Evolutionary conservation across 1,140 invertebrate genomes (phyloP).

Genomic region (Eriosoma lanigerum): DNA sequence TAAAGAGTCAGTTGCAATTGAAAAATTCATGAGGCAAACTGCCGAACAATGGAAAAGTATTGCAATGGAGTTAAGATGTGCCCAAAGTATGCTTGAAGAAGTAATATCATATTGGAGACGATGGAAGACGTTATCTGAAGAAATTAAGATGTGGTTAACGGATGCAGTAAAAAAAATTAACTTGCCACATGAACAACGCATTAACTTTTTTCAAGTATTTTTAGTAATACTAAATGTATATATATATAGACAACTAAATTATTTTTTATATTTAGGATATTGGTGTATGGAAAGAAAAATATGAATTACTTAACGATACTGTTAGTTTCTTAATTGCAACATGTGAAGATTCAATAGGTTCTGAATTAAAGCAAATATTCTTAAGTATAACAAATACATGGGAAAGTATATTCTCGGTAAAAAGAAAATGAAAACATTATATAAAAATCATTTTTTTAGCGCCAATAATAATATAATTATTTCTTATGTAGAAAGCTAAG

Average conservation of each 20-base stretch:
- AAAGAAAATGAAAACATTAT: conserved; percentile 5
- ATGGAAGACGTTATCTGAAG: conserved; percentile 72
- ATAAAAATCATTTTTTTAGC: background rate
- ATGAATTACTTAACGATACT: conserved; percentile 77
- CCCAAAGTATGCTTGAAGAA: conserved; percentile 85
- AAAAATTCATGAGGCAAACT: conserved; percentile 82
- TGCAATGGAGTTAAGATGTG: conserved; percentile 84
- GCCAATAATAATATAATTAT: conserved; percentile 24
- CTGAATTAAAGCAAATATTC: conserved; percentile 75
- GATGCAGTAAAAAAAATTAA: conserved; percentile 76
- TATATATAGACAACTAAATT: background rate
- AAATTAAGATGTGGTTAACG: conserved; percentile 78
- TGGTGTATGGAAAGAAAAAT: conserved; percentile 84
- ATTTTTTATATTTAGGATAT: conserved; percentile 75
- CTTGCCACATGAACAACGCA: conserved; percentile 77
- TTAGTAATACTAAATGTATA: background rate
- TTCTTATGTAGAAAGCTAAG: conserved; percentile 65
- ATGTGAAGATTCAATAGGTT: conserved; percentile 76
- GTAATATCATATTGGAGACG: conserved; percentile 84
- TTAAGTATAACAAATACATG: conserved; percentile 72
- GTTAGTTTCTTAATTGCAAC: conserved; percentile 87
- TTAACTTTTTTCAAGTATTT: conserved; percentile 71
- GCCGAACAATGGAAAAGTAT: conserved; percentile 86
- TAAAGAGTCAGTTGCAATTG: conserved; percentile 74
- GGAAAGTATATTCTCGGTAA: conserved; percentile 75